phyloP scores from a whole-genome alignment of 2,888 invertebrate genomes.

The Athalia circularis region DNA sequence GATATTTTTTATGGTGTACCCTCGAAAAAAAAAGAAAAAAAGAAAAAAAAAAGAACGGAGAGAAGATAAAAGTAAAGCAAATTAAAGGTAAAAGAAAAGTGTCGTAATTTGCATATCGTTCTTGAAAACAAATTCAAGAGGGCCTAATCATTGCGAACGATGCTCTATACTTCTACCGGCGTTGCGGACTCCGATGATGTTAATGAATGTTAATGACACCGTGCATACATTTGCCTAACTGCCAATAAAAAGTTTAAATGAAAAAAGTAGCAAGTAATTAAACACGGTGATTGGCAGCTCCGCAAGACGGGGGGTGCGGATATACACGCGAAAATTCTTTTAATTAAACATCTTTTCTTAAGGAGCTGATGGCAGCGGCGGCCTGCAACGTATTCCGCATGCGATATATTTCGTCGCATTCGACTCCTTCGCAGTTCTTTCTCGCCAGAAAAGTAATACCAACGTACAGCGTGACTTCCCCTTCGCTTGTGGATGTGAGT shows the following conservation, averaged over 20 bases:
- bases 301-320: conserved; percentile 6
- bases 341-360: conserved; percentile 35
- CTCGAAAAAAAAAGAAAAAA: conserved; percentile 33
- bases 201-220: conserved; percentile 65
- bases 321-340: not conserved
- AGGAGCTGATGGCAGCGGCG: no score
- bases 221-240: conserved; percentile 60
- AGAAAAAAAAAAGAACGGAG: not conserved
- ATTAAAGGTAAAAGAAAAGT: not conserved
- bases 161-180: no score
- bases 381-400: no score
- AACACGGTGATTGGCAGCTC: conserved; percentile 57
- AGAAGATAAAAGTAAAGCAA: no score
- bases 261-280: conserved; percentile 65
- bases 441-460: not conserved
- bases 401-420: no score
- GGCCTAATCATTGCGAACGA: conserved; percentile 46
- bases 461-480: no score
- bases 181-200: conserved; percentile 48
- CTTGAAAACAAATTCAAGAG: conserved; percentile 41
- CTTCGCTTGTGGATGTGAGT: not conserved
- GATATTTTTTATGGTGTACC: conserved; percentile 36
- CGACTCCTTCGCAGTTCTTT: no score
- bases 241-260: conserved; percentile 62
- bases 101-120: conserved; percentile 41